Base-by-base conservation (phyloP, 1,140 invertebrate genomes). In the Musca domestica region DNA sequence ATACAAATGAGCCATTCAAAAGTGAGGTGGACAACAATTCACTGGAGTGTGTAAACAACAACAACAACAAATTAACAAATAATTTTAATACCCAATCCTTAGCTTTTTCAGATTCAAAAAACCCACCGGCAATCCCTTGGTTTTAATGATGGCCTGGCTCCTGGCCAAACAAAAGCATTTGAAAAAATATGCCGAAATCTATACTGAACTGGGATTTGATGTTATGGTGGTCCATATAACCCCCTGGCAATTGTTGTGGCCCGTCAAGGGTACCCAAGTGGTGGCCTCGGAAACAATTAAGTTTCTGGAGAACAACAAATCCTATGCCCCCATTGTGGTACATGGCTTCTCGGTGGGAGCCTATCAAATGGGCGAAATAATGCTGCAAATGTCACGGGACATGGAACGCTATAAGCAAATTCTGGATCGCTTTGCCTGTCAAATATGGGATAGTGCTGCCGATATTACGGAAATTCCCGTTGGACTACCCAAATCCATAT, bases 321-420 rank as follows among this genome's bases (percentile, higher is more conserved):
- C 64, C 72, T 84, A 63, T 86, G 88, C 71, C 14, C 90, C 91
- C 46, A 83, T 94, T 58, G 75, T 95, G 5, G 75, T 95, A 15
- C 94, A 97, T 82, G 94, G 92, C 1, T 96, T 97, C 83, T 95
- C 93, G 0, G 92, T 95, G 0, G 94, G 89, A 9, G 94, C 89
- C 15, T 96, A 96, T 80, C 83, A 95, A 68, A 92, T 91, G 87
- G 91, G 92, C 9, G 94, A 95, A 82, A 86, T 89, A 46, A 85
- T 93, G 68, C 84, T 90, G 27, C 84, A 88, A 70, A 85, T 92
- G 67, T 82, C 87, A 6, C 79, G 84, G 1, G 85, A 92, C 72
- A 81, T 82, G 30, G 76, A 87, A 48, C 85, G 85, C 48, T 94
- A 93, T 76, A 82, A 85, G 68, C 85, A 86, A 12, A 79, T 94